Evolutionary conservation across 2,113 vertebrate species (phyloP).

Genomic region (Gobio gobio): DNA sequence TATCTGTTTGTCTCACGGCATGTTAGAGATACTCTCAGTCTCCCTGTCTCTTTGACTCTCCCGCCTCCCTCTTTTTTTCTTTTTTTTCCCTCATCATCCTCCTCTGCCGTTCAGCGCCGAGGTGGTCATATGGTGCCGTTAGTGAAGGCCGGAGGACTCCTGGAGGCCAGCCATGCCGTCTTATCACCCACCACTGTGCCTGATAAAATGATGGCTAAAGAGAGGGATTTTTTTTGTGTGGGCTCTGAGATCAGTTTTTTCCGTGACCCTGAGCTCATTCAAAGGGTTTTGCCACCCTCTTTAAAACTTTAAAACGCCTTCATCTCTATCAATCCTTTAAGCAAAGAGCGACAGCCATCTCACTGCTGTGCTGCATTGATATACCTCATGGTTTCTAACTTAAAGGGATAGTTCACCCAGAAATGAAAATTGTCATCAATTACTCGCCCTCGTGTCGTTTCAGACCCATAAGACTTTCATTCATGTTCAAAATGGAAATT

Average conservation of each 20-base stretch:
- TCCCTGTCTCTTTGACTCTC: conserved; percentile 10
- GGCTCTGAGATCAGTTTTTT: conserved; percentile 28
- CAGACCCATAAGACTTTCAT: too few relatives aligned
- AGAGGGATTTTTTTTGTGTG: conserved; percentile 40
- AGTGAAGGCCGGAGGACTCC: conserved; percentile 33
- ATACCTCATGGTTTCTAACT: background rate
- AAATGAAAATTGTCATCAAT: too few relatives aligned
- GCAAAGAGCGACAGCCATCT: background rate
- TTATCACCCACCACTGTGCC: conserved; percentile 44
- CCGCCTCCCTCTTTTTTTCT: conserved; percentile 20
- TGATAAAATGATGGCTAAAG: conserved; percentile 48
- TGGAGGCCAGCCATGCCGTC: conserved; percentile 24
- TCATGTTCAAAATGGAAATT: too few relatives aligned
- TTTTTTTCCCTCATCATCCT: background rate
- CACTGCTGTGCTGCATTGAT: background rate
- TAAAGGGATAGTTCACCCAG: too few relatives aligned
- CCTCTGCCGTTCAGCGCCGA: conserved; percentile 11
- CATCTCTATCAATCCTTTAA: conserved; percentile 20
- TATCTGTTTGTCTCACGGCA: conserved; percentile 5
- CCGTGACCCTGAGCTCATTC: conserved; percentile 44
- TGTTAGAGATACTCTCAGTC: conserved; percentile 21
- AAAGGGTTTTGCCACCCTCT: conserved; percentile 14
- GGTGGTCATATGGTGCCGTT: conserved; percentile 30
- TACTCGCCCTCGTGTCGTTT: too few relatives aligned
- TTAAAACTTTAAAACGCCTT: conserved; percentile 4